Evolutionary conservation across 2,113 vertebrate species (phyloP), one percentile per base, ranked within the genome.

Genomic region (Oreochromis niloticus): DNA sequence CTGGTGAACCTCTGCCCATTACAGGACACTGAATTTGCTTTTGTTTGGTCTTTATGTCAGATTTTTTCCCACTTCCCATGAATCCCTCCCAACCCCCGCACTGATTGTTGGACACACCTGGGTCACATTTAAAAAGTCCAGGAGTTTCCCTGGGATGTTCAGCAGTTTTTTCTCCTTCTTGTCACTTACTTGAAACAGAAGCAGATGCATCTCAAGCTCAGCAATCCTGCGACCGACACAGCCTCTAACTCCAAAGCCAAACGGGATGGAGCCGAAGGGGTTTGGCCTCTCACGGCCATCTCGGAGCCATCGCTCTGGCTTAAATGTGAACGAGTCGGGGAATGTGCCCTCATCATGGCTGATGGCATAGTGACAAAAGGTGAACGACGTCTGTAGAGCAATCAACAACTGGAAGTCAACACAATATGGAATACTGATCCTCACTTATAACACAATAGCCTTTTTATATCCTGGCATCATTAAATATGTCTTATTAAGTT

Each of bases 181-280:
- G 0, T 63, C 8, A 78, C 92, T 92, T 78, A 97, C 97, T 90
- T 88, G 93, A 81, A 95, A 93, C 73, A 97, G 66, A 84, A 89
- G 73, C 83, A 97, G 81, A 75, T 96, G 90, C 97, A 97, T 96
- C 91, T 97, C 96, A 11, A 97, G 93, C 89, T 97, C 97, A 59
- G 97, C 97, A 36, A 97, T 96, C 34, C 97, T 90, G 2, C 95
- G 95, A 1, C 97, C 97, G 1, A 96, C 94, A 30, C 97, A 97
- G 39, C 94, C 90, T 85, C 97, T 93, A 30, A 97, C 94, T 32
- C 97, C 97, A 9, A 93, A 97, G 5, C 97, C 97, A 56, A 97
- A 97, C 0, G 97, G 96, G 73, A 97, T 95, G 52, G 97, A 96
- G 7, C 95, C 94, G 8, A 97, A 97, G 0, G 96, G 91, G 41